Evolutionary conservation across 2,888 invertebrate species (phyloP).

Genomic region (Drosophila vallismaia): DNA sequence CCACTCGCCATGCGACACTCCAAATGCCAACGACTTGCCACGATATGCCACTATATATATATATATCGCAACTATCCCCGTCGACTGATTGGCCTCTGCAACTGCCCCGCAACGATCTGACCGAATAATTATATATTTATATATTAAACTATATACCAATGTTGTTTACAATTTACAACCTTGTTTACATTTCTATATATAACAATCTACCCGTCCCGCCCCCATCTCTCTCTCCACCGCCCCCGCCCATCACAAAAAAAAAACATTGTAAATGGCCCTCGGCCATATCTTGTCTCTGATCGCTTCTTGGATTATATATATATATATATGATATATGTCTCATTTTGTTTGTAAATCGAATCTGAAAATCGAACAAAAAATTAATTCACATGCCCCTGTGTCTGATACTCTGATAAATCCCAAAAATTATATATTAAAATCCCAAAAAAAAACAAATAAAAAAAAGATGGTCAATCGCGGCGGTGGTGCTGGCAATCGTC

Average conservation of each 20-base stretch:
- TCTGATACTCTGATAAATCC: not conserved
- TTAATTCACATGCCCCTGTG: conserved; percentile 11
- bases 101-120: conserved; percentile 67
- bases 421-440: conserved; percentile 11
- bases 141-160: conserved; percentile 26
- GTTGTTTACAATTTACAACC: not conserved
- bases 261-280: conserved; percentile 38
- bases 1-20: conserved; percentile 19
- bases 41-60: conserved; percentile 43
- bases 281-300: conserved; percentile 34
- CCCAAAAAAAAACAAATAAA: conserved; percentile 61
- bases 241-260: conserved; percentile 19
- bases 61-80: conserved; percentile 64
- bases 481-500: conserved; percentile 79
- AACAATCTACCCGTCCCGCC: conserved; percentile 13
- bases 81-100: conserved; percentile 70
- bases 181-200: conserved; percentile 25
- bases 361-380: conserved; percentile 3
- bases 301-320: conserved; percentile 8
- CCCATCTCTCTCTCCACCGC: conserved; percentile 12
- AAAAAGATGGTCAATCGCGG: conserved; percentile 84
- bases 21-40: conserved; percentile 68
- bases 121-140: conserved; percentile 40
- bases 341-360: conserved; percentile 22
- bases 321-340: conserved; percentile 2